Conservation (phyloP, 2,113 vertebrate genomes). For the Brienomyrus brachyistius region DNA sequence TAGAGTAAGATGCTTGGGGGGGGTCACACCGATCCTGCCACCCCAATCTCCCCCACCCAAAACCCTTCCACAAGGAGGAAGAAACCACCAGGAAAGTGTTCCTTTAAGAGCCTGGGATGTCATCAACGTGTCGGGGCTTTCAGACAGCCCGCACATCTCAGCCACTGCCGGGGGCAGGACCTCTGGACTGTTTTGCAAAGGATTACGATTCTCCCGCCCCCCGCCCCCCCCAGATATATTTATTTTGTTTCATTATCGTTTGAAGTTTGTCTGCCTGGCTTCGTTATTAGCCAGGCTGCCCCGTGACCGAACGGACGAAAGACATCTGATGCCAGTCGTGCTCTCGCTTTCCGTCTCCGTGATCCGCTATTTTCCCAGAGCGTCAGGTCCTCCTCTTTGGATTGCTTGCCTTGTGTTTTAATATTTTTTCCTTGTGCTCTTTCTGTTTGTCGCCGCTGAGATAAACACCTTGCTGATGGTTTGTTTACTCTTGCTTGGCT, state of each 20-base stretch:
- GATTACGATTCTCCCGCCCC: background rate
- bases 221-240: conserved; percentile 10
- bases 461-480: background rate
- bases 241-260: background rate
- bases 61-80: background rate
- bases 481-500: conserved; percentile 4
- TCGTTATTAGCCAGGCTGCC: background rate
- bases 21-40: background rate
- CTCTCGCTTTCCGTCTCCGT: background rate
- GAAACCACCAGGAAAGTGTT: conserved; percentile 48
- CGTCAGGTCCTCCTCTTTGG: background rate
- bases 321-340: background rate
- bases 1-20: conserved; percentile 67
- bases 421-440: background rate
- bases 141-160: conserved; percentile 19
- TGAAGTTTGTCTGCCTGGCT: background rate
- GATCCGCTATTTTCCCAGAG: background rate
- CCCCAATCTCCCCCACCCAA: background rate
- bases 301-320: background rate
- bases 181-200: background rate
- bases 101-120: conserved; percentile 40
- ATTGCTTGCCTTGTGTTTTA: background rate
- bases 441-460: background rate
- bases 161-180: background rate
- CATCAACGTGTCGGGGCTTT: conserved; percentile 26